Conservation (phyloP, 2,888 invertebrate genomes). For the Pristionchus maxplancki region DNA sequence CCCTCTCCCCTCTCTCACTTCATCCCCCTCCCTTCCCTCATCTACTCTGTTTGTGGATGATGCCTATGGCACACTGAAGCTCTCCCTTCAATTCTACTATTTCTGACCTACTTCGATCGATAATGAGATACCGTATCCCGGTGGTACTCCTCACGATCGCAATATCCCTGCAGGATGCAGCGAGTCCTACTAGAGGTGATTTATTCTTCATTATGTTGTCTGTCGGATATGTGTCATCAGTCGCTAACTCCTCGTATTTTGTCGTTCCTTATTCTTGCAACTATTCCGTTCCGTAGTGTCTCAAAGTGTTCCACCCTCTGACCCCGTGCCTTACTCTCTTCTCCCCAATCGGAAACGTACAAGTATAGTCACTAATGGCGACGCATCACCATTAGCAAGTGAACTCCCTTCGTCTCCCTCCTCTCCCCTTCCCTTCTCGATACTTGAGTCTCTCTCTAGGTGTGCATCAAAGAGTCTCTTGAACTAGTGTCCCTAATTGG, state of each 20-base stretch:
- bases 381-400: constrained; percentile 28
- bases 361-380: constrained; percentile 42
- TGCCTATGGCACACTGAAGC: constrained; percentile 40
- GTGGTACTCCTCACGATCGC: not conserved
- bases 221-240: not conserved
- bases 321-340: not conserved
- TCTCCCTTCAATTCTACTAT: not conserved
- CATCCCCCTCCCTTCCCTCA: not conserved
- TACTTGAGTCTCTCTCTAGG: constrained; percentile 36
- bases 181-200: constrained; percentile 12
- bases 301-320: constrained; percentile 14
- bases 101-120: constrained; percentile 23
- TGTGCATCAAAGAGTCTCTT: constrained; percentile 18
- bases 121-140: constrained; percentile 21
- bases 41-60: constrained; percentile 42
- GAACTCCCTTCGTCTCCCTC: not conserved
- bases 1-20: not conserved
- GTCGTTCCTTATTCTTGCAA: no score
- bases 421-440: constrained; percentile 20
- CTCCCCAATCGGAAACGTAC: constrained; percentile 22
- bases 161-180: not conserved
- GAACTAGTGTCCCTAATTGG: constrained; percentile 23
- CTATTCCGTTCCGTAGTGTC: not conserved
- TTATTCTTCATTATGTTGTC: not conserved
- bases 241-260: no score